Conservation (phyloP, 2,113 vertebrate genomes). For the Petromus typicus region DNA sequence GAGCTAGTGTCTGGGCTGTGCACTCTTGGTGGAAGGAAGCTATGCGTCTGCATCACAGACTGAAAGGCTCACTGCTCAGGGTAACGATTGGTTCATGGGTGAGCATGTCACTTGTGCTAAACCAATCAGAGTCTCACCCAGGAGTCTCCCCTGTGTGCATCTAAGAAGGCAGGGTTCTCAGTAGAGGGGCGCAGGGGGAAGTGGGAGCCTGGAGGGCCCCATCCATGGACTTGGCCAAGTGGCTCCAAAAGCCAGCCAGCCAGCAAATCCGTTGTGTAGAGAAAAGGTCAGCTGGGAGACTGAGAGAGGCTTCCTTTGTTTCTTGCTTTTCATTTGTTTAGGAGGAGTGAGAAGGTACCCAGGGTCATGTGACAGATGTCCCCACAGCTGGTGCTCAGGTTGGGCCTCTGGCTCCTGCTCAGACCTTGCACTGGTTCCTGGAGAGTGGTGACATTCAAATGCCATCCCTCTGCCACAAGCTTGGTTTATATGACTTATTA, state of each 20-base stretch:
- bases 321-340: background rate
- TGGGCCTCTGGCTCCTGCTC: background rate
- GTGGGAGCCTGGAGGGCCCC: background rate
- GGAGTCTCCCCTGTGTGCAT: background rate
- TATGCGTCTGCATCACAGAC: background rate
- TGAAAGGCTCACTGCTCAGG: background rate
- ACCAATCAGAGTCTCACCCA: background rate
- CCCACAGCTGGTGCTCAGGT: background rate
- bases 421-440: too few species aligned
- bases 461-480: slow-evolving; percentile 36
- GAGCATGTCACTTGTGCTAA: background rate
- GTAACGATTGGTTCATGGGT: background rate
- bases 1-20: too few species aligned
- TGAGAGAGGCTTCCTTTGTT: background rate
- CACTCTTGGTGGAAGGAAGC: background rate
- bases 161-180: background rate
- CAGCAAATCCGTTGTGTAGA: background rate
- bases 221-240: background rate
- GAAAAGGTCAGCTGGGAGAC: background rate
- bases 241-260: background rate
- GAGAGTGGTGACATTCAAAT: slow-evolving; percentile 44
- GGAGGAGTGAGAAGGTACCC: background rate
- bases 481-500: slow-evolving; percentile 75
- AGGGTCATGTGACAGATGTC: background rate
- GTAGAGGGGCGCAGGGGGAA: background rate